Evolutionary conservation across 2,113 vertebrate species (phyloP), one percentile per base, ranked within the genome.

Genomic region (Entelurus aequoreus): DNA sequence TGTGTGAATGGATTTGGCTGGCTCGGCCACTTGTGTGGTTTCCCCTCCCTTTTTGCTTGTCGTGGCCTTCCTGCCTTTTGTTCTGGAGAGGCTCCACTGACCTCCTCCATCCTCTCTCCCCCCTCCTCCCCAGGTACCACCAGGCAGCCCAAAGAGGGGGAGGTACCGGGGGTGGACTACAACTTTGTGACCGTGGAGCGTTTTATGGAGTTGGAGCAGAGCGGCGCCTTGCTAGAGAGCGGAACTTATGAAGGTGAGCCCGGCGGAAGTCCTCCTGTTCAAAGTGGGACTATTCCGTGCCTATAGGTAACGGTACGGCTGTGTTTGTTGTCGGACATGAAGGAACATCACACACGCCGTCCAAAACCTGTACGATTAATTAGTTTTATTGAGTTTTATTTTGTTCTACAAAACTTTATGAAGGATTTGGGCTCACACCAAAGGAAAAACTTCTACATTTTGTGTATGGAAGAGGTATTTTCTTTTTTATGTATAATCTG

Each of bases 181-280:
- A 99, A 95, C 89, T 99, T 99, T 87, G 96, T 99, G 88, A 98
- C 95, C 35, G 92, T 98, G 83, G 96, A 98, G 86, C 96, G 96
- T 84, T 99, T 99, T 96, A 98, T 98, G 95, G 96, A 98, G 95
- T 82, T 99, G 84, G 97, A 99, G 91, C 96, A 95, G 93, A 98
- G 95, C 84, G 97, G 97, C 77, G 95, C 96, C 88, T 93, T 99
- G 61, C 83, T 99, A 85, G 97, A 99, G 92, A 99, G 96, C 44
- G 97, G 97, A 88, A 99, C 97, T 38, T 99, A 99, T 94, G 97
- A 99, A 97, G 96, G 97, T 99, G 92, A 91, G 90, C 64, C 44
- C 16, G 72, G 53, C 71, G 48, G 63, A 44, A 44, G 9, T 16
- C 14, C 6, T 35, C 35, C 7, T 54, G 28, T 54, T 7, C 8